phyloP scores from a whole-genome alignment of 1,140 invertebrate species.

The Papilio dardanus region DNA sequence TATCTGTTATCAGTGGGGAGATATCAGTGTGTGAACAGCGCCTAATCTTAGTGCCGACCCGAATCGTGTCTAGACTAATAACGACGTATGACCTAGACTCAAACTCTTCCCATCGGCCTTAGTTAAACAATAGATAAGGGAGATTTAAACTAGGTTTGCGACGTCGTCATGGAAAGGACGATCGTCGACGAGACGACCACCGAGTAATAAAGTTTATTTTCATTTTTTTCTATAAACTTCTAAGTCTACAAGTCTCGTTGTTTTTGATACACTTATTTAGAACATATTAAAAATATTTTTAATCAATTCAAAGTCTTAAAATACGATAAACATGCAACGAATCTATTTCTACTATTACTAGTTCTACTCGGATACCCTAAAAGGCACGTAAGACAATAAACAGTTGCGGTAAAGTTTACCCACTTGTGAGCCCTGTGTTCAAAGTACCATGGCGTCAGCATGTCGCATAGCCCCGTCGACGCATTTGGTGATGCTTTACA shows the following conservation, averaged over 20 bases:
- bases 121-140: slow-evolving; percentile 69
- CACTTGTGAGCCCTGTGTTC: not conserved
- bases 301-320: not conserved
- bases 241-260: too few relatives aligned
- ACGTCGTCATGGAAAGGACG: slow-evolving; percentile 40
- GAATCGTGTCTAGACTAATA: slow-evolving; percentile 69
- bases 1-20: slow-evolving; percentile 62
- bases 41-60: slow-evolving; percentile 72
- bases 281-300: too few relatives aligned
- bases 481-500: slow-evolving; percentile 48
- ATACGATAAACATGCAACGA: not conserved
- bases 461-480: slow-evolving; percentile 31
- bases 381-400: not conserved
- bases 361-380: not conserved
- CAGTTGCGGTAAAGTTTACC: not conserved
- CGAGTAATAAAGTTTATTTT: slow-evolving; percentile 4
- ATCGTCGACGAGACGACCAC: not conserved
- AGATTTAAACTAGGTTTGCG: slow-evolving; percentile 64
- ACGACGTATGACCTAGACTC: slow-evolving; percentile 73
- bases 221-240: too few relatives aligned
- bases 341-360: not conserved
- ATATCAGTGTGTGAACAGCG: slow-evolving; percentile 63
- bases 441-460: slow-evolving; percentile 26
- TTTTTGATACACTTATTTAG: too few relatives aligned
- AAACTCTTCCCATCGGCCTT: slow-evolving; percentile 59